Conservation (phyloP, 2,888 invertebrate genomes). For the Drosophila demipolita region DNA sequence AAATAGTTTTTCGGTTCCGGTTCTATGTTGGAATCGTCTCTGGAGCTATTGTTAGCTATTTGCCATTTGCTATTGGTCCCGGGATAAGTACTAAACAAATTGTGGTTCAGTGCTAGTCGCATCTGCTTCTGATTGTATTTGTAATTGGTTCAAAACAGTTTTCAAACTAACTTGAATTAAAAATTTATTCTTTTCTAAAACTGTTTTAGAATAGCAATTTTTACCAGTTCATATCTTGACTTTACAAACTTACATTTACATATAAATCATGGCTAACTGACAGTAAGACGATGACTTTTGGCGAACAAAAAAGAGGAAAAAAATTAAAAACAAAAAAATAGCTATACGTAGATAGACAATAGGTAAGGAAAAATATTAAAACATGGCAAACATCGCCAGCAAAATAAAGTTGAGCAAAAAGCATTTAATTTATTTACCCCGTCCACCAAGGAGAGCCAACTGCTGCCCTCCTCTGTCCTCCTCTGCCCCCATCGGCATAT, state of each 20-base stretch:
- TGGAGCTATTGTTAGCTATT: neutral
- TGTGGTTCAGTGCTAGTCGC: no score
- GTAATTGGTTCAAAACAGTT: neutral
- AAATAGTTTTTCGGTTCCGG: neutral
- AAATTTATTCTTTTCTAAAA: constrained; percentile 2
- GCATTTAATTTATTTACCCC: constrained; percentile 77
- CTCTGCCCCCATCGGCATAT: neutral
- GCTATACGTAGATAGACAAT: constrained; percentile 33
- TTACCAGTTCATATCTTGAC: constrained; percentile 8
- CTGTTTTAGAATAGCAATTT: neutral
- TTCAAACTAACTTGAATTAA: neutral
- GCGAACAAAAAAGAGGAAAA: constrained; percentile 19
- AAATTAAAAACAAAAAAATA: neutral
- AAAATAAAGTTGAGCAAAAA: constrained; percentile 71
- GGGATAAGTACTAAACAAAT: no score
- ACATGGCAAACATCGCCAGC: constrained; percentile 67
- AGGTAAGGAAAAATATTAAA: constrained; percentile 74
- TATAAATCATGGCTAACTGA: constrained; percentile 50
- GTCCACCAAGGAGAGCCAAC: constrained; percentile 20
- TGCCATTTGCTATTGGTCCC: neutral
- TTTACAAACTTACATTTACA: no score
- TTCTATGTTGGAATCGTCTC: neutral
- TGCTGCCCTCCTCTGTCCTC: constrained; percentile 7
- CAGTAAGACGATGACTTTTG: constrained; percentile 42
- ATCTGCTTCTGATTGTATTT: neutral